Evolutionary conservation across 2,888 invertebrate genomes (phyloP), one percentile per base, ranked within the genome.

Genomic region (Andrena minutula): DNA sequence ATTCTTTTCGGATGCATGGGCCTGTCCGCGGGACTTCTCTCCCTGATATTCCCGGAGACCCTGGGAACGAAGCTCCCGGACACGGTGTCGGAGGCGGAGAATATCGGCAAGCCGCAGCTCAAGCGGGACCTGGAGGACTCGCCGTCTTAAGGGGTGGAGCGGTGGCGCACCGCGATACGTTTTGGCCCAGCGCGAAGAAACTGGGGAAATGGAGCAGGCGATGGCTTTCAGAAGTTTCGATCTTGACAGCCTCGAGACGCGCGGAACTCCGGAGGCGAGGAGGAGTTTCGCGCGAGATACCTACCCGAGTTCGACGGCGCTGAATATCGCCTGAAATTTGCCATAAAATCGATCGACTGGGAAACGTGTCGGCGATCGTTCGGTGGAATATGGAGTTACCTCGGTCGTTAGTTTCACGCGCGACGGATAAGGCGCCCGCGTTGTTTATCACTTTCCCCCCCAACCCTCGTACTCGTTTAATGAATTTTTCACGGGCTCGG

Each of bases 31-130:
- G 96, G 95, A 20, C 79, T 95, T n/a, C 91, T 96, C 75, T 95
- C 96, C 0, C 92, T 96, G 26, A 93, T 96, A 28, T 95, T 97
- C 76, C 97, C 97, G 0, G 97, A 97, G 92, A 97, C 97, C 0
- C 93, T 95, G 69, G 96, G 96, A 88, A 95, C 95, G 84, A 95
- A 96, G 85, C 92, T 95, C 65, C 95, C 95, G 4, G 97, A 97
- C 93, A 97, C 96, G 1, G 95, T 97, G 30, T 95, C 95, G 85
- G 96, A 97, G 88, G 96, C 96, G 0, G 96, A 95, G 92, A 94
- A 95, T 81, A 94, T 95, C 66, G 94, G 94, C 30, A 88, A 82
- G 76, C 53, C 41, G 66, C 72, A 70, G 75, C 35, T 61, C 58
- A 79, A 82, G 32, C 77, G 68, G 51, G 69, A 79, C 20, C 2